Base-by-base conservation (phyloP, 2,888 invertebrate genomes). In the Tetheella fluctuosa region DNA sequence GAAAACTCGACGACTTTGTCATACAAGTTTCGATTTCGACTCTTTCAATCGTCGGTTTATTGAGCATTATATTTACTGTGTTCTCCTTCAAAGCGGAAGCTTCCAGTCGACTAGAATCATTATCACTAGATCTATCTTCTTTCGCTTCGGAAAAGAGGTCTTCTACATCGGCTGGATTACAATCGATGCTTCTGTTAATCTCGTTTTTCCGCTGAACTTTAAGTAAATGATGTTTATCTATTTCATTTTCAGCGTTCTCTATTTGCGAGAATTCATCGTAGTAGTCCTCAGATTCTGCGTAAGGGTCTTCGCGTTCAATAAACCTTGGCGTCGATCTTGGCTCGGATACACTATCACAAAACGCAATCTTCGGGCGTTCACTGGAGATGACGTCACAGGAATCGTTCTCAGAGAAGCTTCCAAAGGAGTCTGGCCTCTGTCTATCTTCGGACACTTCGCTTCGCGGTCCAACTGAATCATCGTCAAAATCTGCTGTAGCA, bases 171-270 rank as follows among this genome's bases (percentile, higher is more conserved):
- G 81, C 69, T 37, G 81, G 70, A 67, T 84, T 84, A 54, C 73
- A 82, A 67, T 90, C 91, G 61, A 85, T 90, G 60, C 71, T 85
- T 75, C 81, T 91, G 65, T 93, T 93, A 48, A 93, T 90, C 81
- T 93, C 93, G 59, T 93, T 93, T 66, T 92, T 93, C 64, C 86
- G 85, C 69, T 90, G 91, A 48, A 93, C 89, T 83, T 93, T 93
- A 25, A 88, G 74, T 12, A 88, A 79, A 70, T 91, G 87, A 59
- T 85, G 83, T 61, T 90, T 88, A 58, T 93, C 90, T 64, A 88
- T 82, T 80, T 93, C 91, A 53, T 93, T 92, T 73, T 93, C 91
- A 20, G 85, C 79, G 67, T 90, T 90, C 66, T 90, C 88, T n/a
- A 81, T 82, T 65, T 81, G 77, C 1, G 88, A 84, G 61, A 88